Conservation (phyloP, 1,140 invertebrate genomes). For the Calosoma granatense region DNA sequence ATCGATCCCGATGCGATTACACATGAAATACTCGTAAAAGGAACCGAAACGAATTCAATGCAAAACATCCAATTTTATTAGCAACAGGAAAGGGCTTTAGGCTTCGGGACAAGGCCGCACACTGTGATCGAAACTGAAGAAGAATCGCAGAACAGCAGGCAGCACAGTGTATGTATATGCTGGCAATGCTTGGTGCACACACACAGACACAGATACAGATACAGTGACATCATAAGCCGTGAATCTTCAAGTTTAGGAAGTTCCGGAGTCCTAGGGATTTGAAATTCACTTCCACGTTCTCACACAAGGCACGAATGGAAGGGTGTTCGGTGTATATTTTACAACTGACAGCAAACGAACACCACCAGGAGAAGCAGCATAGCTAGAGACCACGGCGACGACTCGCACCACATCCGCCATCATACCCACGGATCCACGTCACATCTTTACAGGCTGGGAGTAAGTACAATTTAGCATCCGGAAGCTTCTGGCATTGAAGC, state of each 20-base stretch:
- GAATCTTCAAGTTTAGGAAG: not conserved
- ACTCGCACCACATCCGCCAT: too few species aligned
- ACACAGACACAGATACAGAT: too few species aligned
- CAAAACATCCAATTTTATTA: not conserved
- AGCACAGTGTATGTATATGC: too few species aligned
- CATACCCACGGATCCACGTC: too few species aligned
- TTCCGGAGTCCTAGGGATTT: not conserved
- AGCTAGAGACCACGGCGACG: too few species aligned
- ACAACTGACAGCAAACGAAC: not conserved
- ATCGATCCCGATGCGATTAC: not conserved
- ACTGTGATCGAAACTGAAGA: not conserved
- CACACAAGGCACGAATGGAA: not conserved
- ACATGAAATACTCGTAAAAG: not conserved
- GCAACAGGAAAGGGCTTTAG: not conserved
- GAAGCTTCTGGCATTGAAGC: too few species aligned
- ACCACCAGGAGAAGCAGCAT: too few species aligned
- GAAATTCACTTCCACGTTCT: not conserved
- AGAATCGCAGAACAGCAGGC: too few species aligned
- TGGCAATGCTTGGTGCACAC: too few species aligned
- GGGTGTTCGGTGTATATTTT: not conserved
- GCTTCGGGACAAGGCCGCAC: not conserved
- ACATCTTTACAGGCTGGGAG: too few species aligned
- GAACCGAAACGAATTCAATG: not conserved
- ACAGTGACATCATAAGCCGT: not conserved
- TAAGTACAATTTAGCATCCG: too few species aligned